Base-by-base conservation (phyloP, 1,140 invertebrate genomes). In the Oedothorax gibbosus region DNA sequence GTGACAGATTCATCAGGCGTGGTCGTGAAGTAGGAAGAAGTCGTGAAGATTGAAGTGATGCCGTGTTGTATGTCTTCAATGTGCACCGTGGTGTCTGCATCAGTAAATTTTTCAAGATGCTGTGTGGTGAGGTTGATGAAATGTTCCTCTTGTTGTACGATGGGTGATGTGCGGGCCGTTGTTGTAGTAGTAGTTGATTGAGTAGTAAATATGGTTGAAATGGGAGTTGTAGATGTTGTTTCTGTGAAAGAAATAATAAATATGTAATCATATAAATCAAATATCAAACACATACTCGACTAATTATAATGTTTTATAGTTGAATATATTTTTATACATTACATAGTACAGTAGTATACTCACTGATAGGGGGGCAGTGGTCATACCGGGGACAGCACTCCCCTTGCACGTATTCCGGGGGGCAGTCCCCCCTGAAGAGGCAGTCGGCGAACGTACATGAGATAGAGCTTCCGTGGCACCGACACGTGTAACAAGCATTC, bases 301-400 rank as follows among this genome's bases (percentile, higher is more conserved):
- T 62, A 62, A 62, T 62, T 62, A 12, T 62, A 35, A 35, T 35
- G 35, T 60, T 14, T 7, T 60, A 12, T 60, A n/a, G 9, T 60
- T 5, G 12, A 7, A 6, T 60, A 60, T n/a, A 14, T 60, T 60
- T 60, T n/a, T 14, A 60, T 60, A 60, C 2, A 60, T 60, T 60
- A n/a, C 56, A 57, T 15, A 21, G 8, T 35, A 49, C 20, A 9
- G n/a, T n/a, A 51, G 64, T 35, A 18, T 21, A 66, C 87, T 82
- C 89, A 93, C 92, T 93, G 90, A 92, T 91, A 57, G 92, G 92
- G 60, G 94, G 94, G 89, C 94, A 95, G 89, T 95, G 93, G 87
- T 95, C 94, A 88, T 95, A 95, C 88, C 94, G 93, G 3, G 94
- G 94, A 88, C 94, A 95, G 89, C 94, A 95, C 86, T 93, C 91